Conservation (phyloP, 2,113 vertebrate species). For the Oostethus manadensis region DNA sequence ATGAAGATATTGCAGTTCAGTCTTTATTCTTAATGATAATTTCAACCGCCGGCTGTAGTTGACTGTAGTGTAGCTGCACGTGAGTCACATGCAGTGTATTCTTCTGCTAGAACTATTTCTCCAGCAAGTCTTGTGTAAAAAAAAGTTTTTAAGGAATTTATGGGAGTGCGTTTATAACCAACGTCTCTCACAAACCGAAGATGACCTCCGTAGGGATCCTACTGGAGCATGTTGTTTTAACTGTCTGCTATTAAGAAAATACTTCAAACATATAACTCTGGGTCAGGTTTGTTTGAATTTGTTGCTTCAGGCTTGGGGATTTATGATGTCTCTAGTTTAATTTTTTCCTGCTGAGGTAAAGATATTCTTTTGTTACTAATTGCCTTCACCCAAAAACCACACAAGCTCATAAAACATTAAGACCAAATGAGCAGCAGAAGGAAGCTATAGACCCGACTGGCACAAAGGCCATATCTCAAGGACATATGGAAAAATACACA, state of each 20-base stretch:
- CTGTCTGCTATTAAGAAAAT: slow-evolving; percentile 35
- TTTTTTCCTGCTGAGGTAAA: background rate
- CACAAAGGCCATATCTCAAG: slow-evolving; percentile 30
- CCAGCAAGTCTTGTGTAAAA: no score
- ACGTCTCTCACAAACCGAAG: no score
- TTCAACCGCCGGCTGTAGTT: no score
- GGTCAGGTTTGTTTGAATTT: slow-evolving; percentile 1
- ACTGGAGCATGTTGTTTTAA: slow-evolving; percentile 51
- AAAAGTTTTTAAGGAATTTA: no score
- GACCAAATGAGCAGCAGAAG: slow-evolving; percentile 39
- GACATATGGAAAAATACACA: slow-evolving; percentile 38
- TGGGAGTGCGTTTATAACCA: no score
- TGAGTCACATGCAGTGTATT: no score
- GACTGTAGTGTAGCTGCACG: no score
- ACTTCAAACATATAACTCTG: slow-evolving; percentile 15
- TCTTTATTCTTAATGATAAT: no score
- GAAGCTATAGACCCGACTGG: slow-evolving; percentile 34
- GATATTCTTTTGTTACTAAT: slow-evolving; percentile 26
- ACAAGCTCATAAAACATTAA: slow-evolving; percentile 48
- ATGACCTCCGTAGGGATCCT: background rate
- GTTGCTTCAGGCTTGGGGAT: slow-evolving; percentile 13
- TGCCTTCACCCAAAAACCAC: slow-evolving; percentile 40
- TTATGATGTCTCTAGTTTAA: background rate
- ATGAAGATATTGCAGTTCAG: no score
- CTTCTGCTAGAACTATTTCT: no score